Conservation (phyloP, 2,888 invertebrate genomes). For the Periphyllus acericola region DNA sequence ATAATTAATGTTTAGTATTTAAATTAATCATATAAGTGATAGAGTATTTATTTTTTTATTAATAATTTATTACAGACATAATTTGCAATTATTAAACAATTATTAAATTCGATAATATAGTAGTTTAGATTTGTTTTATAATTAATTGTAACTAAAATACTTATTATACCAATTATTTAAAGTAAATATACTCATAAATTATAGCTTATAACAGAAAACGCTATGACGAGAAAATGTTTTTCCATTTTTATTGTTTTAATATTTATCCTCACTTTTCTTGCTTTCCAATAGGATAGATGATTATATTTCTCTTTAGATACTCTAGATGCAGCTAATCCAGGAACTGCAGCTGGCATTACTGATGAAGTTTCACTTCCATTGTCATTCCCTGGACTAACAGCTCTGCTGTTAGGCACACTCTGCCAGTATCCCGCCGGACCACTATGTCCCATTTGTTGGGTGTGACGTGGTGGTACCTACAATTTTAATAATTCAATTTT, state of each 20-base stretch:
- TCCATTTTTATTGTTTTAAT: not conserved
- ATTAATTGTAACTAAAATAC: no score
- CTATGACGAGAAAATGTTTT: no score
- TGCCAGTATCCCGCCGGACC: conserved; percentile 62
- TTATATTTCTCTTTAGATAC: conserved; percentile 72
- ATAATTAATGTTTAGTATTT: no score
- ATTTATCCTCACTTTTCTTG: conserved; percentile 69
- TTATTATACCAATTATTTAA: no score
- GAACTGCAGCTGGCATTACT: conserved; percentile 70
- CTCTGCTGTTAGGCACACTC: conserved; percentile 69
- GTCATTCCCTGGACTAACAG: conserved; percentile 69
- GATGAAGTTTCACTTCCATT: conserved; percentile 74
- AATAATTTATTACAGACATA: no score
- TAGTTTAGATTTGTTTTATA: no score
- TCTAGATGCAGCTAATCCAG: conserved; percentile 71
- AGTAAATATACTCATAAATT: no score
- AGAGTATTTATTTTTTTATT: no score
- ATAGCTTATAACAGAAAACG: no score
- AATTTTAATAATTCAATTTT: not conserved
- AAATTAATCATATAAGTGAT: no score
- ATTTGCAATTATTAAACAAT: no score
- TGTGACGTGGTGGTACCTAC: conserved; percentile 43
- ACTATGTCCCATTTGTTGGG: conserved; percentile 44
- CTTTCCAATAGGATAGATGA: conserved; percentile 87
- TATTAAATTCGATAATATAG: no score